Conservation (phyloP, 2,888 invertebrate species). For the Limenitis camilla region DNA sequence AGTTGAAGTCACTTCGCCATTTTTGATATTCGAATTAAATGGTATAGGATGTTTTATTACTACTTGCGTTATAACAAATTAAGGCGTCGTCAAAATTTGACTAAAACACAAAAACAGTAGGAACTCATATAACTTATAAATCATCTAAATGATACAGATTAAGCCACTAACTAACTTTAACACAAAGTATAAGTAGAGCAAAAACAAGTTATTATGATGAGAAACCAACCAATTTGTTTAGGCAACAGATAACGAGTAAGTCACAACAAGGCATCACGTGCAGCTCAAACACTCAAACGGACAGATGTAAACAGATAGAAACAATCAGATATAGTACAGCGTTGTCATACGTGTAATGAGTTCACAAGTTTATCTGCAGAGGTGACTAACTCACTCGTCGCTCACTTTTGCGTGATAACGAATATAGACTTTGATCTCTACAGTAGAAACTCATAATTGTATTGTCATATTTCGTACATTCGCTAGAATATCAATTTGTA, state of each 20-base stretch:
- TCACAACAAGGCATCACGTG: conserved; percentile 21
- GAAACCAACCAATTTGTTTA: conserved; percentile 7
- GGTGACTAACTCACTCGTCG: conserved; percentile 35
- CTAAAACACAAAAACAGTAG: too few relatives aligned
- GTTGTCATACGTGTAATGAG: conserved; percentile 37
- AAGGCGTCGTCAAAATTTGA: too few relatives aligned
- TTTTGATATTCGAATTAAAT: too few relatives aligned
- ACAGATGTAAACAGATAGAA: conserved; percentile 26
- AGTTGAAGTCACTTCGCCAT: too few relatives aligned
- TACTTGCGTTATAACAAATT: too few relatives aligned
- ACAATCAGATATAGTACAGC: conserved; percentile 32
- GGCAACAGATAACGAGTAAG: conserved; percentile 11
- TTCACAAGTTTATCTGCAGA: conserved; percentile 39
- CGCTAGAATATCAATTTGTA: too few relatives aligned
- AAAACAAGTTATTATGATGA: background rate
- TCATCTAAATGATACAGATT: too few relatives aligned
- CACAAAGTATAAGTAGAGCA: too few relatives aligned
- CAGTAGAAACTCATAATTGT: background rate
- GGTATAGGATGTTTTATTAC: too few relatives aligned
- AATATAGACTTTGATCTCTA: conserved; percentile 13
- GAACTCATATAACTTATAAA: too few relatives aligned
- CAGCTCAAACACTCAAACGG: conserved; percentile 11
- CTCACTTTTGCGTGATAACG: conserved; percentile 14
- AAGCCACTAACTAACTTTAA: too few relatives aligned
- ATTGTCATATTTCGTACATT: too few relatives aligned